phyloP scores from a whole-genome alignment of 2,888 invertebrate genomes.

The Mesoligia furuncula region DNA sequence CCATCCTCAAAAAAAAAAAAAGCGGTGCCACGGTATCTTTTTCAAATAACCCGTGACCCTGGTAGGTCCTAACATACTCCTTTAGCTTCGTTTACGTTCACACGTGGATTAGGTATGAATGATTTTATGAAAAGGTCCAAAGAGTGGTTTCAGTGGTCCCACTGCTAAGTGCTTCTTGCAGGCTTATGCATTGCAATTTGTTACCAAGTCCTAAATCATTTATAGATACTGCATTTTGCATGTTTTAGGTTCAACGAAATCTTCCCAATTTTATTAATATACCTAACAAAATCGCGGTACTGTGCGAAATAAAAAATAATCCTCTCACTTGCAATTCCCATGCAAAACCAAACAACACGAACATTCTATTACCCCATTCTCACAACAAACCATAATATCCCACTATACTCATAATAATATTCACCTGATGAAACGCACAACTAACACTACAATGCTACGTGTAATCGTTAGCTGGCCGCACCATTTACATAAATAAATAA shows the following conservation, averaged over 20 bases:
- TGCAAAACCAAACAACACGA: not conserved
- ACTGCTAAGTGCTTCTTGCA: not conserved
- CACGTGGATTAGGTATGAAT: not conserved
- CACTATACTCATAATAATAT: slow-evolving; percentile 40
- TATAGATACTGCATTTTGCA: not conserved
- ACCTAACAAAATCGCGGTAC: not conserved
- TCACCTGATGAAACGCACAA: slow-evolving; percentile 47
- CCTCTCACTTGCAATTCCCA: not conserved
- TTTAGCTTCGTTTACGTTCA: no score
- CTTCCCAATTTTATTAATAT: not conserved
- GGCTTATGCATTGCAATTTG: not conserved
- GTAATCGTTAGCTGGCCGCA: slow-evolving; percentile 50
- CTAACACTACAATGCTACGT: slow-evolving; percentile 52
- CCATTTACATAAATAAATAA: slow-evolving; percentile 66
- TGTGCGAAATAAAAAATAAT: not conserved
- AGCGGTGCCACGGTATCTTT: no score
- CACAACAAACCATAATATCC: slow-evolving; percentile 10
- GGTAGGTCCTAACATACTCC: no score
- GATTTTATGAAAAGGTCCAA: not conserved
- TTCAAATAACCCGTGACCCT: no score
- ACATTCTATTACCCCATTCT: slow-evolving; percentile 2
- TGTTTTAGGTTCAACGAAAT: not conserved
- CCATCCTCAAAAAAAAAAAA: no score
- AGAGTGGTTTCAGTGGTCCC: not conserved
- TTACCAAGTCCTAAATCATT: not conserved